Percentiles rank a stretch among this genome's conserved stretches.
phyloP scores from a whole-genome alignment of 2,888 invertebrate genomes.

The Acrobasis suavella region DNA sequence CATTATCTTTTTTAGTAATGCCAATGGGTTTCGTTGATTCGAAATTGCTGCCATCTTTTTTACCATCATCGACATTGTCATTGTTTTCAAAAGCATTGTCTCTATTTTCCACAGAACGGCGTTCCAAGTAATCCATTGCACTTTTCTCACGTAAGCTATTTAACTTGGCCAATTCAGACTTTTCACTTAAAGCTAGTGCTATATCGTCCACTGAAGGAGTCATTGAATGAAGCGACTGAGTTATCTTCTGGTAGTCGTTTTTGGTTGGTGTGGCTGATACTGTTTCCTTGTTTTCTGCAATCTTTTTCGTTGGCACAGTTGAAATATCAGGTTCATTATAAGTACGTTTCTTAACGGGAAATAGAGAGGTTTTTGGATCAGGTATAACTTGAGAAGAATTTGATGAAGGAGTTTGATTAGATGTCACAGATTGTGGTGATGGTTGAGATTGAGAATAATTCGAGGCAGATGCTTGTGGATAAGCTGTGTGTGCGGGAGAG shows the following conservation, averaged over 20 bases:
- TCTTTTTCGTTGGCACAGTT: conserved; percentile 50
- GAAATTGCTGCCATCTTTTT: conserved; percentile 44
- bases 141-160: conserved; percentile 59
- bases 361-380: conserved; percentile 69
- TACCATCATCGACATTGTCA: conserved; percentile 48
- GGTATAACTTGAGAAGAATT: conserved; percentile 48
- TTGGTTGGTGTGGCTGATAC: conserved; percentile 41
- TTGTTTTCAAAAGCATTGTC: conserved; percentile 46
- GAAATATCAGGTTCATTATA: conserved; percentile 78
- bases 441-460: conserved; percentile 61
- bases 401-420: conserved; percentile 41
- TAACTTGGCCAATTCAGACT: conserved; percentile 64
- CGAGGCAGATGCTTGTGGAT: conserved; percentile 57
- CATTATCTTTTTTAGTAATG: conserved; percentile 60
- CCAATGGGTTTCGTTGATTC: conserved; percentile 51
- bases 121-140: conserved; percentile 44
- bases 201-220: conserved; percentile 67
- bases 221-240: conserved; percentile 47
- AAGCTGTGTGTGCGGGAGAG: conserved; percentile 64
- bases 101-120: conserved; percentile 45
- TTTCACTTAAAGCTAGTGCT: conserved; percentile 67
- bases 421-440: conserved; percentile 51
- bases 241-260: conserved; percentile 55
- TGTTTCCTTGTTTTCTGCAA: conserved; percentile 49
- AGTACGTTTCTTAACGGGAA: conserved; percentile 85